Base-by-base conservation (phyloP, 2,888 invertebrate species). In the Sesia bembeciformis region DNA sequence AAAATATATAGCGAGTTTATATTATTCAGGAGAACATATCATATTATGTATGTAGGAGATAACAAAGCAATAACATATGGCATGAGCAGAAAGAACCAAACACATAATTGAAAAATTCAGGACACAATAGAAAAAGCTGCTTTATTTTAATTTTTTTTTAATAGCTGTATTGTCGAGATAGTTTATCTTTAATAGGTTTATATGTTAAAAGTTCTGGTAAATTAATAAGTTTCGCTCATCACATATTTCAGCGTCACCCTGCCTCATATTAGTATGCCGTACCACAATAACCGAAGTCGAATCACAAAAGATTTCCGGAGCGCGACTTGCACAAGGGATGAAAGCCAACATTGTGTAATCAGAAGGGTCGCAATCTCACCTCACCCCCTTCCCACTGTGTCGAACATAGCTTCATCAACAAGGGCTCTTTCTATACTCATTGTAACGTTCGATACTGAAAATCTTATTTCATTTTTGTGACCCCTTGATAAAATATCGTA, bases 301-400 rank as follows among this genome's bases (percentile, higher is more conserved):
- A 86, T 85, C 86, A 89, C 87, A 89, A 89, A 89, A 89, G 88
- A 89, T 87, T 87, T 88, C 87, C 87, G 87, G 85, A 76, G 81
- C 85, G 82, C 84, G 86, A 83, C 86, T 86, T 81, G 84, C 84
- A 85, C 86, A 84, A 84, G 84, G 85, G 84, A 87, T 85, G 86
- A 87, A 86, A 86, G 85, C 81, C 85, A 80, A 86, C 87, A 85
- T 85, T 86, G 85, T 87, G 88, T 89, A 89, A 89, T 89, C 88
- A 89, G 83, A 83, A 88, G 86, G 88, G 88, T 85, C 87, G 84
- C 85, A 87, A 87, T 87, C 85, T 84, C 76, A 76, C 82, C 82
- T 80, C 81, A 72, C 76, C 81, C 78, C 76, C 71, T 73, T 49
- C 64, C 72, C 72, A 60, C 74, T 74, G 73, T 79, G 79, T 80